Evolutionary conservation across 2,113 vertebrate species (phyloP), one percentile per base, ranked within the genome.

Genomic region (Excalfactoria chinensis): DNA sequence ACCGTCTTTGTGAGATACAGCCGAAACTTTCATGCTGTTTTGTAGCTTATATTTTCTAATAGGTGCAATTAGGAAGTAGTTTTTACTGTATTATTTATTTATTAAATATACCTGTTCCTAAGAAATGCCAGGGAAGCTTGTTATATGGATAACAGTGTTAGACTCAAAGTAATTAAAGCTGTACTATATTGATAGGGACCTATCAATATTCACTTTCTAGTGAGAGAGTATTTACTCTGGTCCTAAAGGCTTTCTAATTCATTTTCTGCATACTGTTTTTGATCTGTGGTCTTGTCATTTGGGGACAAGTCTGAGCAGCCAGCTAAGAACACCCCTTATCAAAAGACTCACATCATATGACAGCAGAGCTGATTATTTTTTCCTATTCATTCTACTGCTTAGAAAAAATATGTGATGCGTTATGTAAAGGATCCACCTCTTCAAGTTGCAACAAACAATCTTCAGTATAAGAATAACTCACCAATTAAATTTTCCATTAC

Each of bases 31-130:
- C 83, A 51, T 71, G 46, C 41, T 51, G 89, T 95, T 86, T 86
- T 88, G 79, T 77, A 93, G 82, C 75, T 88, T 83, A 83, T 34
- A 77, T 83, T 91, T 88, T 89, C 56, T 89, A 90, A 95, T 74
- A 62, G 75, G 25, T 73, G 20, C 56, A 88, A 94, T 95, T 89
- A 76, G 37, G 72, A 68, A 93, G 84, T 77, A 56, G 25, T 66
- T 85, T 84, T 95, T 88, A 35, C 69, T 48, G 85, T 80, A 56
- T 89, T 80, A 59, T 89, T 89, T 80, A 59, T 89, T 89, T 95
- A 88, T 90, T 88, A 91, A 80, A 80, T 80, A 83, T 88, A 88
- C 11, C 25, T 73, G 5, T 40, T 86, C 41, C 11, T 76, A 77
- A 74, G 28, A 93, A 89, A 86, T 71, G 25, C 32, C 48, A 60